Base-by-base conservation (phyloP, 1,140 invertebrate species). In the Metaphire vulgaris region DNA sequence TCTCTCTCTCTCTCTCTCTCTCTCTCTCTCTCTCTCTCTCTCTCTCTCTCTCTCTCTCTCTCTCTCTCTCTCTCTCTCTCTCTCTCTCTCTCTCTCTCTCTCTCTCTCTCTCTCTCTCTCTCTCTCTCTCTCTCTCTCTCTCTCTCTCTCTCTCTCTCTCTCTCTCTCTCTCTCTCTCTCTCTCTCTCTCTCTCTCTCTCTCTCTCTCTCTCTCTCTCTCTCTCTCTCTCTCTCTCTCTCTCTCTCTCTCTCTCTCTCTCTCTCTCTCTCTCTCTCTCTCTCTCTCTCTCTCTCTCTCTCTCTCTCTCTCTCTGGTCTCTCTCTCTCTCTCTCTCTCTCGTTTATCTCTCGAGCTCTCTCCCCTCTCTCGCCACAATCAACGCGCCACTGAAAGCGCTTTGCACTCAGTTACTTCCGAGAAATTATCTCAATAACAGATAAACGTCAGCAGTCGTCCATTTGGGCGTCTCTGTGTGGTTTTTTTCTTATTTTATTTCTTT, bases 121-220 rank as follows among this genome's bases (percentile, higher is more conserved):
- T 56, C 41, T 56, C 41, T 56, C 41, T 56, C 41, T 56, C 41
- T 56, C 41, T 56, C 6, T 56, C 41, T 56, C 41, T 56, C 41
- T 56, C 41, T 56, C 41, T 56, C 41, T 56, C 41, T 56, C 41
- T 56, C 41, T 56, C 41, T 56, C 41, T 56, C 41, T 56, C 41
- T 56, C 41, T 56, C 41, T 56, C 41, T 56, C 41, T 56, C 41
- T 56, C 41, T 56, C 41, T 56, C 41, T 56, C 41, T 56, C 41
- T 56, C 41, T 56, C 41, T 56, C 41, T 56, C 41, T 56, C 41
- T 56, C 41, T 56, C 41, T 56, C 41, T 56, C 41, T 56, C 41
- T 56, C 41, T 56, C 41, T 56, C 41, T 56, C 41, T 56, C 41
- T 56, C 41, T 56, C 41, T 56, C 41, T 56, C 41, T 21, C 41